Conservation (phyloP, 2,797 vertebrate species). For the Buphagus erythrorhynchus region DNA sequence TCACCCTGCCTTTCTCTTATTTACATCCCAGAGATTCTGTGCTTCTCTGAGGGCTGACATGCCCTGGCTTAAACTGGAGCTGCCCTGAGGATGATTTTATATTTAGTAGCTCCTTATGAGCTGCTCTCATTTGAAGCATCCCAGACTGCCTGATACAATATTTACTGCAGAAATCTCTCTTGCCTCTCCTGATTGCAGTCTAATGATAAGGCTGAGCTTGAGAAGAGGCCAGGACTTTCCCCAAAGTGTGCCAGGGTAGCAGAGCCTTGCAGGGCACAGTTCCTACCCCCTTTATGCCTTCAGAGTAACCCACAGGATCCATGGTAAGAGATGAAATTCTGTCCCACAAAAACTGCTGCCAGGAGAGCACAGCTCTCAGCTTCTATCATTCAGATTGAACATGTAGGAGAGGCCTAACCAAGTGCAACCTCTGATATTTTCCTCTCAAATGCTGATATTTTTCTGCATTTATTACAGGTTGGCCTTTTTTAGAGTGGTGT, state of each 20-base stretch:
- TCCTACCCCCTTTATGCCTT: neutral
- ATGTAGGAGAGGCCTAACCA: neutral
- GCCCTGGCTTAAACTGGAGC: slow-evolving; percentile 42
- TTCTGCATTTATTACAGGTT: neutral
- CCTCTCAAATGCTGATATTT: neutral
- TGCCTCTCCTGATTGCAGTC: neutral
- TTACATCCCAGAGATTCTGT: neutral
- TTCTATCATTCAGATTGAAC: neutral
- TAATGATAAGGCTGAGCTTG: neutral
- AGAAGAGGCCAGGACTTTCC: neutral
- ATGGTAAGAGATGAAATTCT: neutral
- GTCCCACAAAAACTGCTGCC: neutral
- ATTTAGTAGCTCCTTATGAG: slow-evolving; percentile 55
- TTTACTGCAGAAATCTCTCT: slow-evolving; percentile 1
- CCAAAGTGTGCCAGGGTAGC: neutral
- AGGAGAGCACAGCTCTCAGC: neutral
- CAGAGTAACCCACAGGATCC: neutral
- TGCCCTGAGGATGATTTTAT: slow-evolving; percentile 51
- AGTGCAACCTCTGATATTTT: neutral
- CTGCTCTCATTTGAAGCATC: slow-evolving; percentile 31
- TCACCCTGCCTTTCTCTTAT: neutral
- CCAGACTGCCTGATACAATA: neutral
- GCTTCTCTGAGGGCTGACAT: neutral
- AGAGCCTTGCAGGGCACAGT: neutral
- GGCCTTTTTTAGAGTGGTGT: neutral